These are phyloP conservation scores for Smittia aterrima DNA, from an alignment of 2,888 invertebrate species.

Conservation along the genomic window DNA sequence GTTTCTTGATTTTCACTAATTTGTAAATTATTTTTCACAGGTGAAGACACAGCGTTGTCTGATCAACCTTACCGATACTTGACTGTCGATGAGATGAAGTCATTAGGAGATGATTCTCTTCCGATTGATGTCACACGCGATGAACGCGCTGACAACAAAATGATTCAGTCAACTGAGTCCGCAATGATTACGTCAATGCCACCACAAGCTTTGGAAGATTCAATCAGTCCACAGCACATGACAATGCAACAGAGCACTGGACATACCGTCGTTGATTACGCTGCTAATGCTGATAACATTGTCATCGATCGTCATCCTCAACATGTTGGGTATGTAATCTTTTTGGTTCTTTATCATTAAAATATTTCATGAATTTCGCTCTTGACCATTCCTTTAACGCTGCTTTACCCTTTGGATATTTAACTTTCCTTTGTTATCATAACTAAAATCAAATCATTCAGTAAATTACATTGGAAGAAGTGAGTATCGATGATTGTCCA, in stretches of 20 bases:
- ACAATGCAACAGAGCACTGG: slow-evolving; percentile 52
- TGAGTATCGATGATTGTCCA: slow-evolving; percentile 59
- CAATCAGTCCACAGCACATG: slow-evolving; percentile 63
- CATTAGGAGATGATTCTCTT: slow-evolving; percentile 86
- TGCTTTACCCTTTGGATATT: slow-evolving; percentile 18
- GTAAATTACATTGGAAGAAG: slow-evolving; percentile 97
- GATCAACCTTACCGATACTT: slow-evolving; percentile 89
- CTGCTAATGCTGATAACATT: slow-evolving; percentile 58
- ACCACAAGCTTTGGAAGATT: slow-evolving; percentile 61
- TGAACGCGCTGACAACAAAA: slow-evolving; percentile 71
- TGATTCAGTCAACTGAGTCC: slow-evolving; percentile 56
- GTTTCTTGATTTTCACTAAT: not conserved
- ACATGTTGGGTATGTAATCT: slow-evolving; percentile 61
- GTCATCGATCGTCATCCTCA: slow-evolving; percentile 61
- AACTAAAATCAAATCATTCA: slow-evolving; percentile 49
- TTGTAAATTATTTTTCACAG: slow-evolving; percentile 54
- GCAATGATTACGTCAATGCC: slow-evolving; percentile 50
- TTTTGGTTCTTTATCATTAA: slow-evolving; percentile 46
- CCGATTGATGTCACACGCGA: slow-evolving; percentile 92
- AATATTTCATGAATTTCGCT: not conserved
- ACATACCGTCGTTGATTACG: slow-evolving; percentile 56
- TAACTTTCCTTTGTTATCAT: slow-evolving; percentile 1
- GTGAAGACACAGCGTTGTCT: slow-evolving; percentile 86
- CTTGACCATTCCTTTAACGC: slow-evolving; percentile 8
- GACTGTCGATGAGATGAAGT: slow-evolving; percentile 95